A percentile compares a stretch with the other conserved stretches of the same genome.
Evolutionary conservation across 2,797 vertebrate species (phyloP).

Genomic region (Artibeus lituratus): DNA sequence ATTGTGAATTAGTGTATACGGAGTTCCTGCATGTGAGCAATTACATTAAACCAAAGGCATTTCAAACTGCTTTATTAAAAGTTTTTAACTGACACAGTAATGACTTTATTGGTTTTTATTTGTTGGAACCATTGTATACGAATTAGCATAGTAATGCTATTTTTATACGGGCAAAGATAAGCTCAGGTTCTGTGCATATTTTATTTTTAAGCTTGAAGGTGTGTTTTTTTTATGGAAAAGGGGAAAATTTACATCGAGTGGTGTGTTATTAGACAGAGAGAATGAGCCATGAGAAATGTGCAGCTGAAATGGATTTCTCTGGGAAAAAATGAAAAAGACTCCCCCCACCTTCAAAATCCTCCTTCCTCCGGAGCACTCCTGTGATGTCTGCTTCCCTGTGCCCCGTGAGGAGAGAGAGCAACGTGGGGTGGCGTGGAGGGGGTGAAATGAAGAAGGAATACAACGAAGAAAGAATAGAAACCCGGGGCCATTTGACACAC

Average conservation of each 20-base stretch:
- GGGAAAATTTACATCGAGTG: not conserved
- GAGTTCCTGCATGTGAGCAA: not conserved
- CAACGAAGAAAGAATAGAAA: not conserved
- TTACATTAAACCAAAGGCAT: not conserved
- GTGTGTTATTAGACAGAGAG: not conserved
- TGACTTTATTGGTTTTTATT: constrained; percentile 17
- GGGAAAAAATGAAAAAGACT: not conserved
- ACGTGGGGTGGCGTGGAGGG: fast-evolving
- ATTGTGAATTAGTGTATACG: not conserved
- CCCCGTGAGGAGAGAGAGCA: not conserved
- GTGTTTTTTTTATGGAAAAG: not conserved
- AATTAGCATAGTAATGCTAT: not conserved
- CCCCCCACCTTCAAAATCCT: not conserved
- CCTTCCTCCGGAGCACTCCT: not conserved
- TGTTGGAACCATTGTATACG: not conserved
- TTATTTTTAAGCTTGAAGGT: not conserved
- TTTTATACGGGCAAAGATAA: not conserved
- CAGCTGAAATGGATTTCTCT: not conserved
- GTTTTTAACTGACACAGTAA: not conserved
- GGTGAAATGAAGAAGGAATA: not conserved
- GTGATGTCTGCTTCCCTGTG: not conserved
- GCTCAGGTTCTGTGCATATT: not conserved
- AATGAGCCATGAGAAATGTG: not conserved
- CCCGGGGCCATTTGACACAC: not conserved
- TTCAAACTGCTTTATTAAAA: constrained; percentile 11